Conservation (phyloP, 2,113 vertebrate genomes). For the Gnathonemus echidnorhynchus region DNA sequence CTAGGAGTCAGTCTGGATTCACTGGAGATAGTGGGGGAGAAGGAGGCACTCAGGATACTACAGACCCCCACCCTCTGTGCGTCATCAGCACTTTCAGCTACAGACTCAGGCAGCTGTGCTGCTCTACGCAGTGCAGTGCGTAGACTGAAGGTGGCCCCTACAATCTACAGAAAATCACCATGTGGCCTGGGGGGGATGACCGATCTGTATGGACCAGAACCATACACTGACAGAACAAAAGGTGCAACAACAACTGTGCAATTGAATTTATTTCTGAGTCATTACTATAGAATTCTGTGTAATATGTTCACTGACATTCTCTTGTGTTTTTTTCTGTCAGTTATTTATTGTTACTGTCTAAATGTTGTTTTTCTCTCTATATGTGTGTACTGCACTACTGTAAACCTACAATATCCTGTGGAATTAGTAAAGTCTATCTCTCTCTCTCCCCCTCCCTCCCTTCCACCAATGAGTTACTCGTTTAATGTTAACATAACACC, state of each 20-base stretch:
- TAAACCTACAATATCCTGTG: background rate
- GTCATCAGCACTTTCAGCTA: too few relatives aligned
- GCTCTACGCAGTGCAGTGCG: too few relatives aligned
- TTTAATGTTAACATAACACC: slow-evolving; percentile 36
- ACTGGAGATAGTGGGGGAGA: too few relatives aligned
- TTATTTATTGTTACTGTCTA: background rate
- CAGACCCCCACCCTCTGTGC: too few relatives aligned
- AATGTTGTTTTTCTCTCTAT: background rate
- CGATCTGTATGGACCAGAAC: background rate
- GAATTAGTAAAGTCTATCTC: background rate
- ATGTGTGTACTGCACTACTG: background rate
- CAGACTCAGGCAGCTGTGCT: too few relatives aligned
- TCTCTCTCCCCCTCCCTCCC: background rate
- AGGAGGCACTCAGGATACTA: too few relatives aligned
- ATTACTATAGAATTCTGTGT: background rate
- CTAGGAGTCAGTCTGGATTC: too few relatives aligned
- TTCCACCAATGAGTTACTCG: slow-evolving; percentile 40
- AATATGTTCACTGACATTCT: background rate
- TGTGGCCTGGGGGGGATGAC: too few relatives aligned
- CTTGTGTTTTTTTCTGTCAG: background rate
- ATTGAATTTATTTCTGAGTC: background rate
- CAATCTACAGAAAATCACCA: too few relatives aligned
- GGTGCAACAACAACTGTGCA: background rate
- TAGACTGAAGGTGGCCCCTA: too few relatives aligned
- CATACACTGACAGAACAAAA: background rate